phyloP scores from a whole-genome alignment of 2,113 vertebrate genomes.

The Rhinogobius similis region DNA sequence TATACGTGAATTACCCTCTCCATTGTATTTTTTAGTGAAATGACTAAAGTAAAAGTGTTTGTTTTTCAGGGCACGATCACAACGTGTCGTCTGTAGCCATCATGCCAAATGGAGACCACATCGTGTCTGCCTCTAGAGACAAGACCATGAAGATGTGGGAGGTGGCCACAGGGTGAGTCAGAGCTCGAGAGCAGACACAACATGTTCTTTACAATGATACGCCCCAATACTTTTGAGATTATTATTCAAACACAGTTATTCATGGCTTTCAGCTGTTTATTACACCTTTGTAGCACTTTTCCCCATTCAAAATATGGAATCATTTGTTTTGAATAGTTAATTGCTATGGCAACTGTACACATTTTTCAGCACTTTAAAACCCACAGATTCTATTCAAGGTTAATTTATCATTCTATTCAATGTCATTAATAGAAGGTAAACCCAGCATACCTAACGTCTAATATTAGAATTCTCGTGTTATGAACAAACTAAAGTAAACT shows the following conservation, averaged over 20 bases:
- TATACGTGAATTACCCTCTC: neutral
- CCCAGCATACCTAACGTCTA: neutral
- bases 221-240: too few relatives aligned
- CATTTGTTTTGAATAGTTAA: too few relatives aligned
- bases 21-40: too few relatives aligned
- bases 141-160: conserved; percentile 99
- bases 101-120: conserved; percentile 99
- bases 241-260: too few relatives aligned
- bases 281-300: too few relatives aligned
- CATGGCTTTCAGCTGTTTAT: too few relatives aligned
- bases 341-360: too few relatives aligned
- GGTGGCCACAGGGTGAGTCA: conserved; percentile 97
- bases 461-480: too few relatives aligned
- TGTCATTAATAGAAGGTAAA: neutral
- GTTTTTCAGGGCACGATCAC: conserved; percentile 90
- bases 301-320: too few relatives aligned
- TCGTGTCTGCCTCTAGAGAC: conserved; percentile 98
- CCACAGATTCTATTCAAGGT: neutral
- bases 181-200: neutral
- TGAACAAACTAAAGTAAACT: too few relatives aligned
- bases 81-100: conserved; percentile 99
- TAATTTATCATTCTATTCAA: neutral
- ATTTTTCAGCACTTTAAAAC: too few relatives aligned
- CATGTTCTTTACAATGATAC: neutral
- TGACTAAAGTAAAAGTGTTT: neutral